Evolutionary conservation across 2,888 invertebrate species (phyloP), one percentile per base, ranked within the genome.

Genomic region (Monoplex corrugatus): DNA sequence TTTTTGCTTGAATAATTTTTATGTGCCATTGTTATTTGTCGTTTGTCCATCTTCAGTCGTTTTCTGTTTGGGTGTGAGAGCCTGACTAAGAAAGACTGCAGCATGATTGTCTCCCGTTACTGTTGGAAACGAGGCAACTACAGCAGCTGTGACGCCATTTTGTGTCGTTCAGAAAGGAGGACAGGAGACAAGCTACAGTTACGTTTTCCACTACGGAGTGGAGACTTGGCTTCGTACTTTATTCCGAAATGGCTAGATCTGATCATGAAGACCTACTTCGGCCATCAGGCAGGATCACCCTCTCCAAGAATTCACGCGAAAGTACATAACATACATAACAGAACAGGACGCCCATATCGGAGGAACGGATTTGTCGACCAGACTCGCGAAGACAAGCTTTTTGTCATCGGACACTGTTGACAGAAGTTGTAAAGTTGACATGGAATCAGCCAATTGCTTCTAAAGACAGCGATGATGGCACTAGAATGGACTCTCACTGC

Each of bases 191-290:
- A 57, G 32, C 83, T 68, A 57, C n/a, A 83, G 43, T 40, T 88
- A 68, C 88, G 88, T 82, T 88, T 88, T 88, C 88, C 88, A 88
- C 88, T 68, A n/a, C 44, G 13, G 13, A 19, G 88, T 88, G 88
- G 88, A 88, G 83, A 83, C 68, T 83, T 43, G 82, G 88, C 88
- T 50, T 83, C 50, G 43, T 72, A 63, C 72, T 88, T 88, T 43
- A 28, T 72, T 68, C 68, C 82, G 83, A 82, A 35, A 88, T 88
- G 88, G 88, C 88, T 80, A 88, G 35, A 83, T 50, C 63, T 63
- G 40, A 88, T 83, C 63, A 68, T 83, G 82, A 88, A 83, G 83
- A 63, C 72, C 83, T 72, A 57, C 68, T 88, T 28, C 88, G 83
- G 88, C 88, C 88, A 50, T 32, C 44, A 43, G 88, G 88, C 83